phyloP scores from a whole-genome alignment of 2,797 vertebrate genomes.

The Gallinago solitaria region DNA sequence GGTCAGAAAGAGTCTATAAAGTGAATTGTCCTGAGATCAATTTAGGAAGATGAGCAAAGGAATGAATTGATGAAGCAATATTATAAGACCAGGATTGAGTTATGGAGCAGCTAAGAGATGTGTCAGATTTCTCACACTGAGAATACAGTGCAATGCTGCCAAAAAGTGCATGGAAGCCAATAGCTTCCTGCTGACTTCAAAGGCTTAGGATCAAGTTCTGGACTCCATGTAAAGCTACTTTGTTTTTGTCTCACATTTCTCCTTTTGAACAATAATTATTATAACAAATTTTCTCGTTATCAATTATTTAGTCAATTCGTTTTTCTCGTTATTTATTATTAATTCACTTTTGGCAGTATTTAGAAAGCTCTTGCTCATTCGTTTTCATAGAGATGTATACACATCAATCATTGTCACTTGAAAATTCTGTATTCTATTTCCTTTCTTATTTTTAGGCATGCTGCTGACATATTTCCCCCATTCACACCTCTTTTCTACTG shows the following conservation, averaged over 20 bases:
- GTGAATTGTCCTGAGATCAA: conserved; percentile 11
- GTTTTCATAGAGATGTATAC: neutral
- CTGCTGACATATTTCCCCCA: neutral
- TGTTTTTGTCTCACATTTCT: neutral
- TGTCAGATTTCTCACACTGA: conserved; percentile 11
- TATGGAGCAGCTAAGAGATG: neutral
- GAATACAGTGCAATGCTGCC: neutral
- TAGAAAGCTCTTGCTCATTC: neutral
- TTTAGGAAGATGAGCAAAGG: conserved; percentile 1
- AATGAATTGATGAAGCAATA: neutral
- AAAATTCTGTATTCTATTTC: neutral
- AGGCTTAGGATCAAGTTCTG: conserved; percentile 10
- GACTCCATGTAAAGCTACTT: neutral
- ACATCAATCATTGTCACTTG: neutral
- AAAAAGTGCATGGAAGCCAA: neutral
- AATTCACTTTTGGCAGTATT: neutral
- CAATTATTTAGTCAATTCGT: neutral
- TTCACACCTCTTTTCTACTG: neutral
- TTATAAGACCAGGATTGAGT: neutral
- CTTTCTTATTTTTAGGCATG: neutral
- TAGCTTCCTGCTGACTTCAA: conserved; percentile 4
- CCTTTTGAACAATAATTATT: neutral
- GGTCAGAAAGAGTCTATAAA: conserved; percentile 9
- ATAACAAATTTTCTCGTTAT: neutral
- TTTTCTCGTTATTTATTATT: neutral